These are phyloP conservation scores for Boulengeromyrus knoepffleri DNA, from an alignment of 2,113 vertebrate species.

Conservation along the genomic window DNA sequence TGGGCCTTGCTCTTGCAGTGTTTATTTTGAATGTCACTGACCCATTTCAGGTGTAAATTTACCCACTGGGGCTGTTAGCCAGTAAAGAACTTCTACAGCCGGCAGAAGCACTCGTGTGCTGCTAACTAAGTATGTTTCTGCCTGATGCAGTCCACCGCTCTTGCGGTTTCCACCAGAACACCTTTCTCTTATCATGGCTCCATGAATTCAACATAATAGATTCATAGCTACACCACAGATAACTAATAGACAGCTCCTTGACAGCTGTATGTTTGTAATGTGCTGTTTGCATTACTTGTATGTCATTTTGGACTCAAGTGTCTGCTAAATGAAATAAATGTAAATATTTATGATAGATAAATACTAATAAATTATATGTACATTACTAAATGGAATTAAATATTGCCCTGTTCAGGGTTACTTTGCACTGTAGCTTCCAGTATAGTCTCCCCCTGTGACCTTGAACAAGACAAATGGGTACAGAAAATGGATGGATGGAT, in stretches of 20 bases:
- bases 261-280: background rate
- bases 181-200: background rate
- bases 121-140: background rate
- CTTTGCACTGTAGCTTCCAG: background rate
- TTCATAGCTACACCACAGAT: background rate
- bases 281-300: background rate
- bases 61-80: background rate
- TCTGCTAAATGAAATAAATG: background rate
- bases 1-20: background rate
- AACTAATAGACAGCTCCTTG: background rate
- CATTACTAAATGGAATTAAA: background rate
- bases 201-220: background rate
- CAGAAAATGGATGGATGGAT: background rate
- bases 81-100: background rate
- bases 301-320: background rate
- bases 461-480: background rate
- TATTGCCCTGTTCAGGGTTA: background rate
- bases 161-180: background rate
- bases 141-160: background rate
- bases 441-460: background rate
- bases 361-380: background rate
- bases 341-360: background rate
- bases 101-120: background rate
- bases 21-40: background rate
- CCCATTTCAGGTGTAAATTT: conserved; percentile 10